Base-by-base conservation (phyloP, 1,140 invertebrate genomes). In the Caerostris extrusa region DNA sequence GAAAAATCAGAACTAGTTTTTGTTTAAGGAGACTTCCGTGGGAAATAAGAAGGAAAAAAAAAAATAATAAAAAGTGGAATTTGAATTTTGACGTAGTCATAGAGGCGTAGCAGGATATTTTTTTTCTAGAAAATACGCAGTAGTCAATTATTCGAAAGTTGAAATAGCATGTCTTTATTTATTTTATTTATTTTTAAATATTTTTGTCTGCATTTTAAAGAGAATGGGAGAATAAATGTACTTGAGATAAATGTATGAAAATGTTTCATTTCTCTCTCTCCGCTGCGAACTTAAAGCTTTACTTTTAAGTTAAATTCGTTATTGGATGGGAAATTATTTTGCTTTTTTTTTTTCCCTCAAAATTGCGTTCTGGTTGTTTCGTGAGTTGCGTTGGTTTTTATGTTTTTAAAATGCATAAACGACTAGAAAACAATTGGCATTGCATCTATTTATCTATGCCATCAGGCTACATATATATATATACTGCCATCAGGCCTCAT, bases 121-220 rank as follows among this genome's bases (percentile, higher is more conserved):
- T 34, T 34, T 50, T 34, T 12, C 50, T 77, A 77, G 71, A 77
- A 77, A 77, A 64, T 77, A 53, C 34, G 71, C 8, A 12, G 71
- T 53, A 77, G 34, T 77, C 71, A 77, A 77, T 77, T 77, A 77
- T 77, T 53, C 53, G 71, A 77, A 77, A 77, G 50, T 77, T 77
- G 71, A 77, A 77, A 77, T 77, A 77, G 50, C 71, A 77, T 77
- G 71, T 34, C 12, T 50, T 77, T 71, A 34, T 77, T 53, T 10
- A 17, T 7, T 7, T 10, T 2, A 2, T 34, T 71, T 19, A 5
- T 5, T 69, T 71, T 17, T 5, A 34, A 34, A 34, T 71, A 8
- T 71, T 7, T 8, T 10, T 34, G 17, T 71, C 7, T 77, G 71
- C 53, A 77, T 12, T 77, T 77, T 77, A 50, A 53, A 50, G 34